These are phyloP conservation scores for Papilio polyxenes DNA, from an alignment of 1,140 invertebrate genomes.

Conservation along the genomic window DNA sequence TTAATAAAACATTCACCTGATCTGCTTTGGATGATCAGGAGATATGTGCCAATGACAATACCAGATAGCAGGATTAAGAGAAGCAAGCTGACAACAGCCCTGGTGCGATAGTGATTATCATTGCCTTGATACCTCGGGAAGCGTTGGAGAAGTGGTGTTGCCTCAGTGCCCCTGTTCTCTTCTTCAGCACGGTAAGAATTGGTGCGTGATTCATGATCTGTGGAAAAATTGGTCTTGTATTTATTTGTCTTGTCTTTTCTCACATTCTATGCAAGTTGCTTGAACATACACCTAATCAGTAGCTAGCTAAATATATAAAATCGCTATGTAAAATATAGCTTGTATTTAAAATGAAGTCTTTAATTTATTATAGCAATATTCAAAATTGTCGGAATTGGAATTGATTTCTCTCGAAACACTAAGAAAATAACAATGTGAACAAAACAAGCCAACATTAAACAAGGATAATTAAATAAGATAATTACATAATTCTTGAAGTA, in stretches of 20 bases:
- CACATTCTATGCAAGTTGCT: no score
- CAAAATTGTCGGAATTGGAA: not conserved
- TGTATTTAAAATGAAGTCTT: no score
- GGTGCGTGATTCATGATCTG: constrained; percentile 53
- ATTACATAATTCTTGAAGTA: constrained; percentile 10
- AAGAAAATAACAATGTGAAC: not conserved
- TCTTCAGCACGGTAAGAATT: constrained; percentile 44
- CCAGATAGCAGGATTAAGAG: constrained; percentile 52
- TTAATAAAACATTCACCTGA: constrained; percentile 49
- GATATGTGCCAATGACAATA: constrained; percentile 57
- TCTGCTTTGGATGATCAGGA: constrained; percentile 52
- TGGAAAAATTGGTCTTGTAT: not conserved
- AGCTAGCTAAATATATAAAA: no score
- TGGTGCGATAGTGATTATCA: constrained; percentile 41
- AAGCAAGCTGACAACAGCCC: constrained; percentile 49
- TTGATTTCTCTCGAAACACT: not conserved
- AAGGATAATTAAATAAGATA: not conserved
- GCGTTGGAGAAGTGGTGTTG: constrained; percentile 51
- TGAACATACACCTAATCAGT: no score
- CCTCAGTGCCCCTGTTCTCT: constrained; percentile 40
- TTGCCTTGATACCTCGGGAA: constrained; percentile 42
- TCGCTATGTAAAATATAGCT: no score
- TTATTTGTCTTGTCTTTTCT: no score
- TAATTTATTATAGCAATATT: no score
- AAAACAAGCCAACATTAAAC: not conserved